These are phyloP conservation scores for Aphelocoma coerulescens DNA, from an alignment of 2,113 vertebrate genomes.

Conservation along the genomic window DNA sequence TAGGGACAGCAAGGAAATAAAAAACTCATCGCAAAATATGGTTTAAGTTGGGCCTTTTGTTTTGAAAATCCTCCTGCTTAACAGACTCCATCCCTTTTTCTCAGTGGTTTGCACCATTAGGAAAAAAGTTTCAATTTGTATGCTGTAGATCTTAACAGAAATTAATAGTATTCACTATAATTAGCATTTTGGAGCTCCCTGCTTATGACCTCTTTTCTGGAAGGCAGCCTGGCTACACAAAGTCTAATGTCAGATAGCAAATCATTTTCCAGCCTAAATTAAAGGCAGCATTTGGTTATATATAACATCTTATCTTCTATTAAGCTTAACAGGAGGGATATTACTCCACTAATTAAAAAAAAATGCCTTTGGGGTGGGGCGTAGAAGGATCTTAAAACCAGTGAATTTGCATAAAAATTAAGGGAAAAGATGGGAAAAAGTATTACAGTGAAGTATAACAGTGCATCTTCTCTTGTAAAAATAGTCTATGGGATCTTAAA, in stretches of 20 bases:
- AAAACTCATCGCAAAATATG: neutral
- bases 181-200: slow-evolving; percentile 12
- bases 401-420: neutral
- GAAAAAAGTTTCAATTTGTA: neutral
- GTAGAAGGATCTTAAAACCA: neutral
- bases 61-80: neutral
- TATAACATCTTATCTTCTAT: slow-evolving; percentile 2
- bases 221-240: neutral
- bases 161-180: slow-evolving; percentile 15
- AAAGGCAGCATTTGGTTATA: slow-evolving; percentile 10
- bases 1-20: neutral
- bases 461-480: neutral
- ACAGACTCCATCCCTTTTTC: neutral
- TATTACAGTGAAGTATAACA: neutral
- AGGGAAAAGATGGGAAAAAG: neutral
- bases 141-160: neutral
- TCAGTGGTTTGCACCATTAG: neutral
- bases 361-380: neutral
- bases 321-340: slow-evolving; percentile 13
- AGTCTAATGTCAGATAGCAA: neutral
- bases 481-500: neutral
- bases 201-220: slow-evolving; percentile 27
- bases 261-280: neutral
- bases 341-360: slow-evolving; percentile 36
- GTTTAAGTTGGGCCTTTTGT: neutral